Evolutionary conservation across 1,140 invertebrate species (phyloP), one percentile per base, ranked within the genome.

Genomic region (Zaprionus kolodkinae): DNA sequence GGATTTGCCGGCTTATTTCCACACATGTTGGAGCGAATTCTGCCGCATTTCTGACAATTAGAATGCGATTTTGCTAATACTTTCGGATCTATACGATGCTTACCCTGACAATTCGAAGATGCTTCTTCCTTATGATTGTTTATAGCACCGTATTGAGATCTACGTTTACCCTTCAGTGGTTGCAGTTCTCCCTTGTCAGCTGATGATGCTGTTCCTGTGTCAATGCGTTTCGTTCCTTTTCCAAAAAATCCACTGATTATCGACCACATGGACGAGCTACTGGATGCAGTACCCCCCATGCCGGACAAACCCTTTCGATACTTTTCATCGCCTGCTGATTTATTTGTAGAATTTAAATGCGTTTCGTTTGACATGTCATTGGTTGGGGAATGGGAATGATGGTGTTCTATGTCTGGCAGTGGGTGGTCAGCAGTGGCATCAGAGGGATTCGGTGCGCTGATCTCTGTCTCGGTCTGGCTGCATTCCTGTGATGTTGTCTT

Each of bases 311-410:
- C 17, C 17, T 75, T 36, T 11, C 9, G n/a, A 59, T 85, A 86
- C 30, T 86, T 63, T 69, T 57, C 55, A 81, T 66, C 71, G 25
- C n/a, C 45, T 52, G 57, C 43, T 21, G 54, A 54, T 86, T 85
- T 85, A 85, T 85, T 85, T 33, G 59, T 17, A 13, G 64, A 55
- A 76, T 50, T 45, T 69, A 79, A 65, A 79, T 62, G 48, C 45
- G 67, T 59, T 17, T 84, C 65, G 55, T 52, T 71, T 21, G 64
- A 45, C 15, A 78, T 63, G 5, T 85, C 74, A 68, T 67, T 68
- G 15, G 55, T 33, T 17, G 15, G 55, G 30, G 12, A 12, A 15
- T 5, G 57, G 40, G 27, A 35, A n/a, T 36, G 45, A n/a, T 36
- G 45, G 17, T 50, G 45, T 21, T 50, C 45, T 17, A 25, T 50